phyloP scores from a whole-genome alignment of 2,797 vertebrate genomes.

The Semaprochilodus insignis region DNA sequence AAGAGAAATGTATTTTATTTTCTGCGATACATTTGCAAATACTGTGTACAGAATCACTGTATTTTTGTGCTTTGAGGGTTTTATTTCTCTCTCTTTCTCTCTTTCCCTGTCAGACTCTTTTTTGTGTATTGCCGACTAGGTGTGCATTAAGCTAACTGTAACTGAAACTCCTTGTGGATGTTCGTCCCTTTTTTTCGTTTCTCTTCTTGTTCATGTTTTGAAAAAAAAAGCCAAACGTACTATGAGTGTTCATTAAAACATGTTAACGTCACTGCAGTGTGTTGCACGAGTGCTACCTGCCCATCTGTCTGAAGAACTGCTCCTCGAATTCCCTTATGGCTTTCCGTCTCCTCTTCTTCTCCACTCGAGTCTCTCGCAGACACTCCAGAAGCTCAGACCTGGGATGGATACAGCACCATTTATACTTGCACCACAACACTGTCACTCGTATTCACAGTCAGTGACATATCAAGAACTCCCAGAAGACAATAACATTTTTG shows the following conservation, averaged over 20 bases:
- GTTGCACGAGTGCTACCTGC: slow-evolving; percentile 80
- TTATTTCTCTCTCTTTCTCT: background rate
- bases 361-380: slow-evolving; percentile 88
- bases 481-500: no score
- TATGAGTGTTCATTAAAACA: slow-evolving; percentile 55
- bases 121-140: slow-evolving; percentile 44
- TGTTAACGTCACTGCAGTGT: slow-evolving; percentile 42
- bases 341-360: slow-evolving; percentile 90
- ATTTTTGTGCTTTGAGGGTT: slow-evolving; percentile 8
- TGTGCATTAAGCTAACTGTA: slow-evolving; percentile 50
- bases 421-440: no score
- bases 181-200: slow-evolving; percentile 47
- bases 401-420: slow-evolving; percentile 28
- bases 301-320: slow-evolving; percentile 90
- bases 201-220: slow-evolving; percentile 42
- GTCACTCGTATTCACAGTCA: no score
- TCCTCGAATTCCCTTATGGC: slow-evolving; percentile 93
- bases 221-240: slow-evolving; percentile 40
- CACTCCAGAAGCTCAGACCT: slow-evolving; percentile 91
- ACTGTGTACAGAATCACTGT: slow-evolving; percentile 38
- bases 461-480: no score
- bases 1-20: slow-evolving; percentile 56
- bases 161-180: slow-evolving; percentile 35
- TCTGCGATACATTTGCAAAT: slow-evolving; percentile 35
- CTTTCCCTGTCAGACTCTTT: slow-evolving; percentile 28